Evolutionary conservation across 23 tunicate genomes (phyloP), one percentile per base, ranked within the genome.

Genomic region (Styela plicata): DNA sequence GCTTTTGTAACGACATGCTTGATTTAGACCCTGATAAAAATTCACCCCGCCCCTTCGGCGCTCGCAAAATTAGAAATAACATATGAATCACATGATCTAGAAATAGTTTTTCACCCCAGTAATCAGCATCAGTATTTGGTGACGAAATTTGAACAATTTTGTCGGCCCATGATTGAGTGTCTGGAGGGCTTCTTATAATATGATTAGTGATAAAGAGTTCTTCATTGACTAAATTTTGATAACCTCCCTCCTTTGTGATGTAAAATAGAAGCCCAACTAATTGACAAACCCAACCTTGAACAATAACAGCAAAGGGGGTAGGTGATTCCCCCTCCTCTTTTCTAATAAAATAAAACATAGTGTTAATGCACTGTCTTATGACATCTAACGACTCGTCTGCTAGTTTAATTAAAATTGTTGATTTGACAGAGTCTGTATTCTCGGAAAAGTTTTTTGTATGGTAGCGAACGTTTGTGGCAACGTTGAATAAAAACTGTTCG

Each of bases 151-250:
- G 98, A 1, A 93, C 85, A 33, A 93, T 69, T 2, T 89, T 83
- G 2, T 80, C 69, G 5, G 84, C 78, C 98, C 98, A 93, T 13
- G 31, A 65, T 63, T 88, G 85, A 0, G 85, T 25, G 19, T 86
- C 89, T 13, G 98, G 98, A 10, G 98, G 98, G 26, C 83, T 88
- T 25, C 98, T 69, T 2, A 93, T 62, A 30, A 93, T 29, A 73
- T 93, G 98, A 74, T 93, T 93, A 0, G 88, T 26, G 3, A 93
- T 84, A 82, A 93, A 93, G 79, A 82, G 79, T 78, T 93, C 98
- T 69, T 69, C 70, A 29, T 37, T 52, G 17, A 37, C 66, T 25
- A 76, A 57, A 76, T 36, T 52, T 29, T 76, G 81, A 76, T 53
- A 76, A 25, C 65, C 66, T 7, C 81, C 66, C n/a, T n/a, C n/a